Evolutionary conservation across 2,888 invertebrate species (phyloP).

Genomic region (Ellobium chinense): DNA sequence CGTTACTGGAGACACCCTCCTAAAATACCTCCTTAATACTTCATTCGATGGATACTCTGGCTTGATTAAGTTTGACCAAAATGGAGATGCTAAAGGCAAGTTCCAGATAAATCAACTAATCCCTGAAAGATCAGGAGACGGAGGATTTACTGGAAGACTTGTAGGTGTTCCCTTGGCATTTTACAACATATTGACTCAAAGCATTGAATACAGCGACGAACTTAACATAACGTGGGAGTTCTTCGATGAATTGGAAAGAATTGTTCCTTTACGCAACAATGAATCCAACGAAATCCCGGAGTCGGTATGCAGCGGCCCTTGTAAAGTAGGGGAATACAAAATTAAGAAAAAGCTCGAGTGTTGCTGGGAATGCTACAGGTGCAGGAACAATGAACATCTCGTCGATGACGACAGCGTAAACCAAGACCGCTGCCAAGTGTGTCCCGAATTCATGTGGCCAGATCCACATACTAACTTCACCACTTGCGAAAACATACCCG

Average conservation of each 20-base stretch:
- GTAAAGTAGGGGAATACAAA: slow-evolving; percentile 52
- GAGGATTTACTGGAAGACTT: not conserved
- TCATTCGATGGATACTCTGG: slow-evolving; percentile 19
- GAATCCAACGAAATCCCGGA: slow-evolving; percentile 13
- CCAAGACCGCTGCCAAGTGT: slow-evolving; percentile 48
- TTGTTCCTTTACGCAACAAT: not conserved
- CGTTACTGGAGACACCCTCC: slow-evolving; percentile 33
- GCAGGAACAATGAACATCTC: slow-evolving; percentile 55
- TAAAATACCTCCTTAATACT: slow-evolving; percentile 32
- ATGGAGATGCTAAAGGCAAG: slow-evolving; percentile 26
- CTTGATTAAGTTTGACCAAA: slow-evolving; percentile 18
- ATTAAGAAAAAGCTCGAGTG: slow-evolving; percentile 55
- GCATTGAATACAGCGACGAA: not conserved
- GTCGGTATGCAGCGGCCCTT: slow-evolving; percentile 57
- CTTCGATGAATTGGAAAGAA: not conserved
- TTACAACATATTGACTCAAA: slow-evolving; percentile 5
- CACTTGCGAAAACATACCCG: slow-evolving; percentile 41
- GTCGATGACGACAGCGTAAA: slow-evolving; percentile 30
- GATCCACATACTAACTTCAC: slow-evolving; percentile 42
- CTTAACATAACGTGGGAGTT: not conserved
- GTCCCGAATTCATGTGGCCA: slow-evolving; percentile 56
- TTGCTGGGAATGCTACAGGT: slow-evolving; percentile 63
- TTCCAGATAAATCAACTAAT: slow-evolving; percentile 31
- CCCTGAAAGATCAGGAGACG: not conserved
- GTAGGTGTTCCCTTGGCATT: not conserved